Percentiles rank a stretch among this genome's conserved stretches.
These are phyloP conservation scores for Sus cebifrons DNA, from an alignment of 2,797 vertebrate genomes.

Conservation along the genomic window DNA sequence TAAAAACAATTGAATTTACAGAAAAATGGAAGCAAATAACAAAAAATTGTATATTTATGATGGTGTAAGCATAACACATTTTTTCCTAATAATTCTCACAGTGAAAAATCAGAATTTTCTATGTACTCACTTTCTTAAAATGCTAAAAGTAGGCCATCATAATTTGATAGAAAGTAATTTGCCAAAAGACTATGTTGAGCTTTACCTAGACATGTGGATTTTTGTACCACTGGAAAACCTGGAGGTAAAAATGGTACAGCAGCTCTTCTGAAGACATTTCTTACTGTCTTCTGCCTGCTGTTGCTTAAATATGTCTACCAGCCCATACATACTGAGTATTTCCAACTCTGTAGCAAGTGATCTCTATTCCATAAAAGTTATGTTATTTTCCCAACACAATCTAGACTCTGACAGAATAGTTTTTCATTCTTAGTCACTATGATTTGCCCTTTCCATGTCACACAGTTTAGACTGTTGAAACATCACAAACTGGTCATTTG, in stretches of 20 bases:
- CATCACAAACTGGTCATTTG: background rate
- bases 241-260: background rate
- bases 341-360: background rate
- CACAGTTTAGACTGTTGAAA: background rate
- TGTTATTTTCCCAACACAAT: background rate
- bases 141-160: background rate
- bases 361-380: background rate
- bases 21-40: background rate
- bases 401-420: background rate
- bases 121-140: background rate
- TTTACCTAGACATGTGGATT: background rate
- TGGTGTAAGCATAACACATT: background rate
- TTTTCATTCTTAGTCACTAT: background rate
- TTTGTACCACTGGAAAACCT: background rate
- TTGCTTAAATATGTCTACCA: background rate
- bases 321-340: background rate
- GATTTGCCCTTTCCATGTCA: background rate
- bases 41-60: background rate
- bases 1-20: background rate
- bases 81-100: background rate
- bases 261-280: background rate
- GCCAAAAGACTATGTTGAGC: background rate
- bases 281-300: background rate
- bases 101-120: background rate
- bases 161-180: conserved; percentile 32